Evolutionary conservation across 2,888 invertebrate species (phyloP).

Genomic region (Homarus gammarus): DNA sequence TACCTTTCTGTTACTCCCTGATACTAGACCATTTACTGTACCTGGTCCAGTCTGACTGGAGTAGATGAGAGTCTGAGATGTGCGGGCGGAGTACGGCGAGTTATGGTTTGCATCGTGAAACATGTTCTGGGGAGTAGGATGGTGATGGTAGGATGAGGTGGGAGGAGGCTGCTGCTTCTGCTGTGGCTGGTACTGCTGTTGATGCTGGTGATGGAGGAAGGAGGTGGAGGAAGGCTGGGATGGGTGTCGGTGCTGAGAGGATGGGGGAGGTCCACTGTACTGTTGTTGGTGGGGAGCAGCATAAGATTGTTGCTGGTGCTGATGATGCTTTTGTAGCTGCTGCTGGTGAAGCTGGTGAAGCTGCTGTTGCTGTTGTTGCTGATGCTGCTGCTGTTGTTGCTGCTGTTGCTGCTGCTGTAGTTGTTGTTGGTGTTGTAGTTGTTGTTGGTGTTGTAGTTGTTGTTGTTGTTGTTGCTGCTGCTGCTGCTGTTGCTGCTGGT

Average conservation of each 20-base stretch:
- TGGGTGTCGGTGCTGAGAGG: constrained; percentile 60
- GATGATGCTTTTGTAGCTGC: constrained; percentile 30
- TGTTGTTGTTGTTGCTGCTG: constrained; percentile 55
- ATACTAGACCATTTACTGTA: constrained; percentile 11
- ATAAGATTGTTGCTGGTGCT: constrained; percentile 45
- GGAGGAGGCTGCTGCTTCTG: constrained; percentile 45
- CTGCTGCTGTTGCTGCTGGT: constrained; percentile 44
- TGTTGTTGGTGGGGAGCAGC: constrained; percentile 54
- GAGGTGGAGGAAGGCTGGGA: constrained; percentile 42
- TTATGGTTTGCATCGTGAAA: constrained; percentile 74
- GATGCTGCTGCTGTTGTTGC: constrained; percentile 58
- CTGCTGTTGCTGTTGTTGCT: constrained; percentile 54
- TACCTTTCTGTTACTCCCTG: neutral
- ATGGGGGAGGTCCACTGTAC: constrained; percentile 57
- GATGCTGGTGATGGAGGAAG: constrained; percentile 59
- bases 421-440: constrained; percentile 46
- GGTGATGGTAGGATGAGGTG: constrained; percentile 55
- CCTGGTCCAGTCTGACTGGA: constrained; percentile 73
- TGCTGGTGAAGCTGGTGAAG: constrained; percentile 19
- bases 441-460: constrained; percentile 41
- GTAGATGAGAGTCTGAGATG: constrained; percentile 71
- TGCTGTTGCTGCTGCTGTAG: constrained; percentile 47
- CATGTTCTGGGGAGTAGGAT: constrained; percentile 58
- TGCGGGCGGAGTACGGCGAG: constrained; percentile 71
- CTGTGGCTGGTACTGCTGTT: constrained; percentile 36